phyloP scores from a whole-genome alignment of 1,140 invertebrate species.

The Neodiprion pinetum region DNA sequence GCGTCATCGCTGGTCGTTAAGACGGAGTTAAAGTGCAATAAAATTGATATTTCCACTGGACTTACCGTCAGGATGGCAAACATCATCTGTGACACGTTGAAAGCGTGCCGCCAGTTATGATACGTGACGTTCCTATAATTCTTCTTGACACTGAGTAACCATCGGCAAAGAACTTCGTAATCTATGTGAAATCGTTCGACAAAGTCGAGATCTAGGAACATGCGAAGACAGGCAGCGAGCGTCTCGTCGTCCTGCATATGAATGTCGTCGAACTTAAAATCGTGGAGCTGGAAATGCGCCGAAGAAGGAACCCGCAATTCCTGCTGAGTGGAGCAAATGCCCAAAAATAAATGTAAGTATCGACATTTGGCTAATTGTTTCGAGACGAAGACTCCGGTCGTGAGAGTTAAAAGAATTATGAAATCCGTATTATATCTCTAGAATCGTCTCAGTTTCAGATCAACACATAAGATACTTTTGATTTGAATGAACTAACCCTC shows the following conservation, averaged over 20 bases:
- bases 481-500: slow-evolving; percentile 68
- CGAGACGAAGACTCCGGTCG: not conserved
- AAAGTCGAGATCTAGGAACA: slow-evolving; percentile 91
- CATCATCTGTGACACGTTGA: slow-evolving; percentile 97
- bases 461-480: too few species aligned
- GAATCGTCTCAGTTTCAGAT: not conserved
- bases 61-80: slow-evolving; percentile 89
- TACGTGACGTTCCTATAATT: slow-evolving; percentile 97
- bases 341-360: slow-evolving; percentile 8
- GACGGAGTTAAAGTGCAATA: too few species aligned
- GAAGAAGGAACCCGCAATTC: slow-evolving; percentile 80
- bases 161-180: slow-evolving; percentile 86
- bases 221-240: slow-evolving; percentile 83
- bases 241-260: slow-evolving; percentile 86
- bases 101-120: slow-evolving; percentile 96
- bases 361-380: not conserved
- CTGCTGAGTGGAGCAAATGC: slow-evolving; percentile 51
- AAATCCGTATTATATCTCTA: slow-evolving; percentile 26
- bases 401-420: not conserved
- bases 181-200: slow-evolving; percentile 91
- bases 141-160: slow-evolving; percentile 94
- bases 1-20: too few species aligned
- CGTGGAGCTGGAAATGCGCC: slow-evolving; percentile 80
- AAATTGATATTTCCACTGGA: slow-evolving; percentile 24
- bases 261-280: slow-evolving; percentile 89